phyloP scores from a whole-genome alignment of 2,113 vertebrate genomes.

The Hypanus sabinus region DNA sequence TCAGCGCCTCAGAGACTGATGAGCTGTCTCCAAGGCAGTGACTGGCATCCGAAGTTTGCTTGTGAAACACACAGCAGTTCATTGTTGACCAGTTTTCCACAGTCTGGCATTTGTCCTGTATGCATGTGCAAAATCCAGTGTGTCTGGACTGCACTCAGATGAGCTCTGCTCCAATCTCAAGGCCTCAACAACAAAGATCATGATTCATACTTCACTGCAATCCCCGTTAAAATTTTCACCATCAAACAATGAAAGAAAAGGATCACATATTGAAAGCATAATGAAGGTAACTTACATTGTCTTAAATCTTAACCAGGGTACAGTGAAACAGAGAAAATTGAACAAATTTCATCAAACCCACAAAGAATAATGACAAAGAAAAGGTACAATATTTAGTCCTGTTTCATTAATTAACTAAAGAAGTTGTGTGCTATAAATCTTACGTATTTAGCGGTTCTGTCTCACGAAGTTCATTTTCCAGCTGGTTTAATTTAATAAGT shows the following conservation, averaged over 20 bases:
- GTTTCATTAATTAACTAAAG: neutral
- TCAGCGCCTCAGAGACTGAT: neutral
- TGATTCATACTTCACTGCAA: neutral
- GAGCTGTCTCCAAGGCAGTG: neutral
- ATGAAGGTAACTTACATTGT: neutral
- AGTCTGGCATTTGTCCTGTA: neutral
- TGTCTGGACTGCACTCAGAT: neutral
- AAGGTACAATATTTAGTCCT: neutral
- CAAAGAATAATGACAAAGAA: neutral
- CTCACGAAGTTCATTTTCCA: neutral
- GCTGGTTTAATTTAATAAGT: constrained; percentile 21
- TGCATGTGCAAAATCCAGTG: neutral
- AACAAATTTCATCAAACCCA: neutral
- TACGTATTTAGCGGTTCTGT: neutral
- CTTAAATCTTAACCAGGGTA: neutral
- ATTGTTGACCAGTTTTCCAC: neutral
- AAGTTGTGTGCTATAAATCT: neutral
- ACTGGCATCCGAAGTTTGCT: neutral
- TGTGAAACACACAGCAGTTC: neutral
- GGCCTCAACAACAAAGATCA: neutral
- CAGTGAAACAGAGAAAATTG: neutral
- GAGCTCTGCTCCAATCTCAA: neutral
- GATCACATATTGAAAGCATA: neutral
- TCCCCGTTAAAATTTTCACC: neutral
- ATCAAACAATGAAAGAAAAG: neutral